These are phyloP conservation scores for Neoarius graeffei DNA, from an alignment of 2,113 vertebrate species.

Conservation along the genomic window DNA sequence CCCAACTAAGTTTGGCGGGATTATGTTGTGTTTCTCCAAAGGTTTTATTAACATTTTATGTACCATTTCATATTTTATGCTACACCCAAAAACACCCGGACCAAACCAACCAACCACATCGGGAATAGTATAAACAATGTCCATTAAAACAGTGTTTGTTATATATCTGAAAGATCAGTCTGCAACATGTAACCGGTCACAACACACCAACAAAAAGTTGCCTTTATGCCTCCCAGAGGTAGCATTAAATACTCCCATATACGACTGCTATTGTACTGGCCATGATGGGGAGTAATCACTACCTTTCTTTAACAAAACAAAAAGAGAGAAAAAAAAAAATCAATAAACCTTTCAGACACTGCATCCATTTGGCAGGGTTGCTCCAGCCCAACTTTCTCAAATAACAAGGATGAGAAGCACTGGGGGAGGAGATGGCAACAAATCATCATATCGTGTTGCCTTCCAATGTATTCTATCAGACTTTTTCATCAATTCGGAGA, in stretches of 20 bases:
- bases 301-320: conserved; percentile 59
- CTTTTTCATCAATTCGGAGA: accelerated
- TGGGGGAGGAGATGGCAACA: conserved; percentile 19
- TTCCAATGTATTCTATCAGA: conserved; percentile 30
- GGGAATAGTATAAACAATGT: background rate
- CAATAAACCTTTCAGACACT: conserved; percentile 62
- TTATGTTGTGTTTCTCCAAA: background rate
- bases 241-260: conserved; percentile 22
- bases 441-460: conserved; percentile 46
- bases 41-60: background rate
- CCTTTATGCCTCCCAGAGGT: conserved; percentile 28
- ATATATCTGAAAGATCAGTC: background rate
- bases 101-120: too few species aligned
- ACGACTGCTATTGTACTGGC: conserved; percentile 31
- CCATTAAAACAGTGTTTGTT: background rate
- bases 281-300: conserved; percentile 42
- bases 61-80: too few species aligned
- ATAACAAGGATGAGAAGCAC: conserved; percentile 55
- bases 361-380: conserved; percentile 59
- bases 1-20: background rate
- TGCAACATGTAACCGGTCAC: conserved; percentile 4
- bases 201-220: conserved; percentile 5
- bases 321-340: conserved; percentile 55
- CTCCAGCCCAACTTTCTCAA: conserved; percentile 57
- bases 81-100: too few species aligned